phyloP scores from a whole-genome alignment of 1,140 invertebrate genomes.

The Papilio dardanus region DNA sequence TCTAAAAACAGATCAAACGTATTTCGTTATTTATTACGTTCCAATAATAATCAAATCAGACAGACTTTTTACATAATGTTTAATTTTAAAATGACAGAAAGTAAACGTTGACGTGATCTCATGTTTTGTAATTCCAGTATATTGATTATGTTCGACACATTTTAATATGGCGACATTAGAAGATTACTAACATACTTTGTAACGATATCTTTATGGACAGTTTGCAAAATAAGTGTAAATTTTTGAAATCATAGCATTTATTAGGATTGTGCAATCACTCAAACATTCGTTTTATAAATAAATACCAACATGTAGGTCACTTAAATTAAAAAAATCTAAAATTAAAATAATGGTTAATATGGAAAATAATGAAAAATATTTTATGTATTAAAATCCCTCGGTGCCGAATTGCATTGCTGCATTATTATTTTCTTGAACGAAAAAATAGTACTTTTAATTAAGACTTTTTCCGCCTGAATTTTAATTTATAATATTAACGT shows the following conservation, averaged over 20 bases:
- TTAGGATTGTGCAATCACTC: background rate
- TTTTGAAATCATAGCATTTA: conserved; percentile 5
- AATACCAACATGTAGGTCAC: background rate
- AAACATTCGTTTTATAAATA: background rate
- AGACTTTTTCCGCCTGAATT: too few species aligned
- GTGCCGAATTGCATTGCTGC: too few species aligned
- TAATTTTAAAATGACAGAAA: conserved; percentile 17
- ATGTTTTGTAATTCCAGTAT: conserved; percentile 3
- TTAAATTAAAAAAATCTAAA: too few species aligned
- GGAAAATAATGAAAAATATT: too few species aligned
- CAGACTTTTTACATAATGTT: background rate
- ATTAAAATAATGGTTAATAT: too few species aligned
- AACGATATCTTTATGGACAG: background rate
- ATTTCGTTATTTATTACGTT: background rate
- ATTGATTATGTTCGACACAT: conserved; percentile 5
- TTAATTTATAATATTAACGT: too few species aligned
- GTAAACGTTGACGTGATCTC: background rate
- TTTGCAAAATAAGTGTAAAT: conserved; percentile 9
- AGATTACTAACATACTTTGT: conserved; percentile 9
- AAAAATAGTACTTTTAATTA: too few species aligned
- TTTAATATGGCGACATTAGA: conserved; percentile 1
- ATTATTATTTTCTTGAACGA: too few species aligned
- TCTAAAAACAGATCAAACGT: background rate
- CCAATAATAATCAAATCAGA: background rate
- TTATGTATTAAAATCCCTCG: too few species aligned